These are phyloP conservation scores for Leontocebus nigricollis DNA, from an alignment of 2,797 vertebrate genomes.

Conservation along the genomic window DNA sequence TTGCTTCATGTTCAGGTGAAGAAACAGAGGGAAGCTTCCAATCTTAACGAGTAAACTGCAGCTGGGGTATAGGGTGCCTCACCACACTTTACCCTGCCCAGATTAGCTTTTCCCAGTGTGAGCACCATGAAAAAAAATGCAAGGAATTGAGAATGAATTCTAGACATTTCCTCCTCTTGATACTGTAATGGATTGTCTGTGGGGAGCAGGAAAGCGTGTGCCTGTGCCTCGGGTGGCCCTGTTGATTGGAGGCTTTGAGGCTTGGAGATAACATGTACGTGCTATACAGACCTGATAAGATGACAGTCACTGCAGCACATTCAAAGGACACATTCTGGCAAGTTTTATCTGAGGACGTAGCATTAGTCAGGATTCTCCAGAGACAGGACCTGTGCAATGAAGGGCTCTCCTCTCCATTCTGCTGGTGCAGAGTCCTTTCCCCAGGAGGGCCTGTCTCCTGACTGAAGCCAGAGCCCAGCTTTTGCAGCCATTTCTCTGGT, in stretches of 20 bases:
- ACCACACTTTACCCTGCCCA: not conserved
- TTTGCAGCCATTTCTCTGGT: not conserved
- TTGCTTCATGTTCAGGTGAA: not conserved
- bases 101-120: conserved; percentile 50
- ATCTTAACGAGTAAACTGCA: not conserved
- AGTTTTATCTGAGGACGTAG: not conserved
- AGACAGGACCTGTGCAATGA: not conserved
- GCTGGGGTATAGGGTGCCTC: no score
- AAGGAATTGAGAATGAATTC: conserved; percentile 69
- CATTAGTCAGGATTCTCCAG: not conserved
- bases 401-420: not conserved
- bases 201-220: not conserved
- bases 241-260: not conserved
- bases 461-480: not conserved
- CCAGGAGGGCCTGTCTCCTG: not conserved
- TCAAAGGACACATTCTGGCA: not conserved
- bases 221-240: not conserved
- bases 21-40: not conserved
- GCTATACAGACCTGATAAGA: not conserved
- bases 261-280: not conserved
- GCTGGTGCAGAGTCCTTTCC: not conserved
- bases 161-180: conserved; percentile 58
- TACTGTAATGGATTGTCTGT: conserved; percentile 39
- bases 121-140: conserved; percentile 64
- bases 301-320: accelerated